Evolutionary conservation across 2,113 vertebrate genomes (phyloP).

Genomic region (Euleptes europaea): DNA sequence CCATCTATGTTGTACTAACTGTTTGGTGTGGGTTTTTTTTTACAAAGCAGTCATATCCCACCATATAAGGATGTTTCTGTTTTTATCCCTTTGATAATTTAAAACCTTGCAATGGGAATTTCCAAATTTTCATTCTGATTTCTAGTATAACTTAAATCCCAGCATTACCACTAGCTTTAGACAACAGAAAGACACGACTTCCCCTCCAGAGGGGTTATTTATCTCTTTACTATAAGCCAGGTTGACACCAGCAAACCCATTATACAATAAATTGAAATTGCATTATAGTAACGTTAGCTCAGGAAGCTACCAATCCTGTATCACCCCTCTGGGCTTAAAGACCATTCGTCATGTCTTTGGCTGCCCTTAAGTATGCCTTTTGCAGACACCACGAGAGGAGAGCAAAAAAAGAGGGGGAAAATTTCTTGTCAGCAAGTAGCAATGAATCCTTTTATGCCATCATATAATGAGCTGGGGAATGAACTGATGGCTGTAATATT

Average conservation of each 20-base stretch:
- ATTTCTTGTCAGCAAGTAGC: not conserved
- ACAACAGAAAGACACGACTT: not conserved
- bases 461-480: not conserved
- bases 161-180: not conserved
- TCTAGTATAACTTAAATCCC: not conserved
- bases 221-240: rapidly evolving
- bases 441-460: not conserved
- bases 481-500: not conserved
- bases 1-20: not conserved
- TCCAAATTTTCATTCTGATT: not conserved
- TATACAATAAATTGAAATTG: not conserved
- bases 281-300: not conserved
- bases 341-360: not conserved
- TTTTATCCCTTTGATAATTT: not conserved
- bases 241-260: rapidly evolving
- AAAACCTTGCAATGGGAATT: not conserved
- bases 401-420: not conserved
- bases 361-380: not conserved
- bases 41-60: not conserved
- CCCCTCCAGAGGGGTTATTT: not conserved
- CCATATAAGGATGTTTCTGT: rapidly evolving
- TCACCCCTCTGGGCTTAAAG: not conserved
- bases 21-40: not conserved
- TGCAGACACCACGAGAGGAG: not conserved
- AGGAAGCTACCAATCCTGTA: rapidly evolving